Evolutionary conservation across 2,113 vertebrate genomes (phyloP), one percentile per base, ranked within the genome.

Genomic region (Chloropsis hardwickii): DNA sequence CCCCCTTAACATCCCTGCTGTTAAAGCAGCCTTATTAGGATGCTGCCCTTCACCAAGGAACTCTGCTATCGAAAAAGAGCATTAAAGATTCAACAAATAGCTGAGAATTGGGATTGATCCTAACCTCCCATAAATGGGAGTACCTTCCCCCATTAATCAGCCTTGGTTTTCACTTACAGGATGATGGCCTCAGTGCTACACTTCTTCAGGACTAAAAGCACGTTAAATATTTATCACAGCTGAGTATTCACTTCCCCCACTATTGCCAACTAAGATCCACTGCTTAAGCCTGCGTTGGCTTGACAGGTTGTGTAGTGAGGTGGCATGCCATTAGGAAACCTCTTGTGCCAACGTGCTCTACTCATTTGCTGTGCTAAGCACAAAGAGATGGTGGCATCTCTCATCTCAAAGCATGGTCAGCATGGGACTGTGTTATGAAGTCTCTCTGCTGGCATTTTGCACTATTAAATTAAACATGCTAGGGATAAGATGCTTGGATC

Each of bases 141-240:
- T 88, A 90, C 93, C 82, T 96, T 94, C 91, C 70, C 96, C 97
- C 97, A 97, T 97, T 97, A 96, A 97, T 97, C 97, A 97, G 72
- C 90, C 90, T 91, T 86, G 94, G 94, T 96, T 96, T 97, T 94
- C 90, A 87, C 93, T 97, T 96, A 93, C 95, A 92, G 94, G 94
- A 96, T 87, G 95, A 96, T 88, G 72, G 91, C 92, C 86, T 97
- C 81, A 73, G 94, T 88, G 91, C 96, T 95, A 94, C 86, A 90
- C 87, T 96, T 95, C 92, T 97, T 96, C 81, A 92, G 93, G 80
- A 90, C 97, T 97, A 98, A 98, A 97, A 98, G 97, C 97, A 96
- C 33, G 92, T 97, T 97, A 98, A 97, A 97, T 97, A 97, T 98
- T 98, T 97, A 98, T 97, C 95, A 96, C 83, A 93, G 93, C 94